A percentile compares a stretch with the other conserved stretches of the same genome.
phyloP scores from a whole-genome alignment of 2,113 vertebrate species.

The Xyrauchen texanus region DNA sequence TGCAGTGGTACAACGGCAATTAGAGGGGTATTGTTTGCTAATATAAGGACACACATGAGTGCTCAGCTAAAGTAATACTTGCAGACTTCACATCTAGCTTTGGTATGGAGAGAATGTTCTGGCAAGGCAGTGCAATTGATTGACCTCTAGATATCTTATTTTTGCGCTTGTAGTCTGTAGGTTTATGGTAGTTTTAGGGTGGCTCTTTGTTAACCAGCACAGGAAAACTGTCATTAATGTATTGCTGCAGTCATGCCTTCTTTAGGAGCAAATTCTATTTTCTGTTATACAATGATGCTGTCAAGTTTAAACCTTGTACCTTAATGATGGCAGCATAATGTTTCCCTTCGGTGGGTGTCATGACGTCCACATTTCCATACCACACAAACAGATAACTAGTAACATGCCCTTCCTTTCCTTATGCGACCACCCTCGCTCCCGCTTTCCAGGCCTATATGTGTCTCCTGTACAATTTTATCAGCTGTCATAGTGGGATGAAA shows the following conservation, averaged over 20 bases:
- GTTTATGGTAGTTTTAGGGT: neutral
- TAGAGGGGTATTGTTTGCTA: constrained; percentile 14
- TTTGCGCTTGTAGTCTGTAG: constrained; percentile 6
- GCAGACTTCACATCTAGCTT: too few relatives aligned
- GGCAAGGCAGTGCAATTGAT: constrained; percentile 6
- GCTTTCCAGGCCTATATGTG: neutral
- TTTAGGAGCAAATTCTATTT: neutral
- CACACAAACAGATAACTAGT: constrained; percentile 49
- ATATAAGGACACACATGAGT: neutral
- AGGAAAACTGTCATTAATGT: too few relatives aligned
- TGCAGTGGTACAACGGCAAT: neutral
- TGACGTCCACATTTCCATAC: constrained; percentile 64
- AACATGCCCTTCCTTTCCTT: constrained; percentile 51
- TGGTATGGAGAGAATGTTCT: neutral
- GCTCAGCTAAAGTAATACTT: neutral
- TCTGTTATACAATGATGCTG: neutral
- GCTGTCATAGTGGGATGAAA: constrained; percentile 5
- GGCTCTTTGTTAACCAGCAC: neutral
- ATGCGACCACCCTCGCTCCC: constrained; percentile 43
- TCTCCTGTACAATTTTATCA: neutral
- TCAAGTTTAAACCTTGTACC: constrained; percentile 23
- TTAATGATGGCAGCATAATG: constrained; percentile 55
- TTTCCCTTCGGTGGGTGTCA: constrained; percentile 58
- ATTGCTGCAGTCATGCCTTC: neutral
- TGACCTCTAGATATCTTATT: neutral